These are phyloP conservation scores for Drosophila murphyi DNA, from an alignment of 1,140 invertebrate species.

Conservation along the genomic window DNA sequence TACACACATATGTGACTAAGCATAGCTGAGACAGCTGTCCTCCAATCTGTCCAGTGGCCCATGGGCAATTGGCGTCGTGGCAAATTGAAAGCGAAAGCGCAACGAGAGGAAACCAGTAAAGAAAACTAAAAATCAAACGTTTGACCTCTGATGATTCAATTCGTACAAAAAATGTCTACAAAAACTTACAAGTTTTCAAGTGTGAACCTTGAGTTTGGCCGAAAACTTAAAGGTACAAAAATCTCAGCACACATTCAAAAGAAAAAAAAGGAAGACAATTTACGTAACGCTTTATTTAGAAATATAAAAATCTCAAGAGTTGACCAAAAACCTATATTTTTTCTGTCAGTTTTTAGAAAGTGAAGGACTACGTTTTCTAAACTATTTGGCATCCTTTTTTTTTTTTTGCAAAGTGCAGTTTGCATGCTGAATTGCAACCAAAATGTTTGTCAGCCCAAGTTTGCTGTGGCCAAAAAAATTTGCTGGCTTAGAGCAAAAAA, in stretches of 20 bases:
- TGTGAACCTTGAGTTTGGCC: conserved; percentile 12
- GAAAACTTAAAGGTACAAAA: conserved; percentile 16
- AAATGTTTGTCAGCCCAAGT: conserved; percentile 73
- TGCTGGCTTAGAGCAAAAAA: conserved; percentile 64
- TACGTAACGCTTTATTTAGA: background rate
- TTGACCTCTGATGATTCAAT: conserved; percentile 78
- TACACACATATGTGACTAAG: conserved; percentile 24
- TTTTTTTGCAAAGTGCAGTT: conserved; percentile 1
- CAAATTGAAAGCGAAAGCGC: conserved; percentile 78
- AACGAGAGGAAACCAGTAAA: conserved; percentile 19
- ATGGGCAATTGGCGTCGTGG: conserved; percentile 67
- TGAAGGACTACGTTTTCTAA: background rate
- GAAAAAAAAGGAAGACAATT: background rate
- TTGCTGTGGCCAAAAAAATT: conserved; percentile 47
- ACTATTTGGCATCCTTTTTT: background rate
- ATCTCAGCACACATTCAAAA: background rate
- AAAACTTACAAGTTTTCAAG: conserved; percentile 9
- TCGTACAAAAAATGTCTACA: conserved; percentile 40
- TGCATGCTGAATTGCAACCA: conserved; percentile 61
- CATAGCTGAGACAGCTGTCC: conserved; percentile 21
- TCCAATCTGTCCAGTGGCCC: conserved; percentile 50
- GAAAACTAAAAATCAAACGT: conserved; percentile 52
- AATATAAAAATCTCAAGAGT: background rate
- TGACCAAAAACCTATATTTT: background rate
- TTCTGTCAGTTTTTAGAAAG: background rate